phyloP scores from a whole-genome alignment of 2,797 vertebrate genomes.

The Chromobotia macracanthus region DNA sequence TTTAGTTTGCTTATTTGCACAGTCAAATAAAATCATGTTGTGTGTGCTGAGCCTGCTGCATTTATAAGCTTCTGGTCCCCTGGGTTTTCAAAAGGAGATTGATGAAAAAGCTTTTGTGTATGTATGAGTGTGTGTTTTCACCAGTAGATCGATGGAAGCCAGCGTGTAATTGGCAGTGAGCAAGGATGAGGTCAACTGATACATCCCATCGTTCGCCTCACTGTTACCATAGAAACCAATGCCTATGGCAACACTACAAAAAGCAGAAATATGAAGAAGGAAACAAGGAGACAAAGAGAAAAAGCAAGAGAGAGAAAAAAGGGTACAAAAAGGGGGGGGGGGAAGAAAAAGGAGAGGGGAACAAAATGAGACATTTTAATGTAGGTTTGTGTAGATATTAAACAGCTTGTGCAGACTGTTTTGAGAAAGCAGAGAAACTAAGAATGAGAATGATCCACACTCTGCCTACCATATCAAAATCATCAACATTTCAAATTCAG shows the following conservation, averaged over 20 bases:
- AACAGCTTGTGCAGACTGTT: not conserved
- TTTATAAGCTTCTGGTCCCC: not conserved
- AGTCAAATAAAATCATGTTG: slow-evolving; percentile 3
- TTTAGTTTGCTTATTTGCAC: not conserved
- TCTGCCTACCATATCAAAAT: slow-evolving; percentile 55
- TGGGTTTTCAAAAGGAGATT: not conserved
- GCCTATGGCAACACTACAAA: slow-evolving; percentile 88
- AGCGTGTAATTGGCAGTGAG: slow-evolving; percentile 93
- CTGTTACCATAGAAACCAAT: slow-evolving; percentile 97
- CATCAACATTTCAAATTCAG: slow-evolving; percentile 61
- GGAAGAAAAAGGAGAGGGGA: slow-evolving; percentile 3
- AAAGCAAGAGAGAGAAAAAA: slow-evolving; percentile 2
- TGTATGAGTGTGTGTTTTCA: slow-evolving; percentile 71
- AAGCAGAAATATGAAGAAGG: slow-evolving; percentile 41
- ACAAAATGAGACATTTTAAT: slow-evolving; percentile 55
- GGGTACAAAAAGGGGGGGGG: slow-evolving; percentile 4
- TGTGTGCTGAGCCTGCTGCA: slow-evolving; percentile 2
- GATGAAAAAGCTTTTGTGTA: slow-evolving; percentile 20
- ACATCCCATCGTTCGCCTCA: slow-evolving; percentile 93
- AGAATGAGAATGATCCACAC: slow-evolving; percentile 47
- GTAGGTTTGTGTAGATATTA: slow-evolving; percentile 45
- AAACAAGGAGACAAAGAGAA: slow-evolving; percentile 13
- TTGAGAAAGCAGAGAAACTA: not conserved
- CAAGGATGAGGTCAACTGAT: slow-evolving; percentile 92
- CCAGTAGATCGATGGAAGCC: slow-evolving; percentile 88